phyloP scores from a whole-genome alignment of 2,888 invertebrate genomes.

The Melitaea athalia region DNA sequence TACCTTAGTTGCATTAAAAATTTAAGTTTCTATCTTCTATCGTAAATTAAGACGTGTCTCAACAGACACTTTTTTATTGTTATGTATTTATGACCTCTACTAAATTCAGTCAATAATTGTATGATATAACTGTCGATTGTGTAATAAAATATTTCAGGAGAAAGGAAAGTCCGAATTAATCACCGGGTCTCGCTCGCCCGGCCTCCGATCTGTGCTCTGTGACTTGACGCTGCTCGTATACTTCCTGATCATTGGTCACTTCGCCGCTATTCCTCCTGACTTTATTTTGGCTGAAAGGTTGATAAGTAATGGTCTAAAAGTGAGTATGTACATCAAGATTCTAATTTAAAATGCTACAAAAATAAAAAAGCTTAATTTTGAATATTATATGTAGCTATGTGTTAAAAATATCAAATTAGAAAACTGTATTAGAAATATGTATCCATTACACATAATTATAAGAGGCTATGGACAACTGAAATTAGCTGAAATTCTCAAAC shows the following conservation, averaged over 20 bases:
- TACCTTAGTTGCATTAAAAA: too few relatives aligned
- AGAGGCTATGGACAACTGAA: neutral
- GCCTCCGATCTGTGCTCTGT: slow-evolving; percentile 93
- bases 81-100: too few relatives aligned
- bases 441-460: neutral
- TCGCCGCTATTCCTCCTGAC: slow-evolving; percentile 91
- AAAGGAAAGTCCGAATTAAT: slow-evolving; percentile 88
- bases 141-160: slow-evolving; percentile 72
- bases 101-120: too few relatives aligned
- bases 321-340: slow-evolving; percentile 59
- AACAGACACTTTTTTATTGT: too few relatives aligned
- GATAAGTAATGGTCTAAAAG: slow-evolving; percentile 84
- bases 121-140: neutral
- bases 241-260: slow-evolving; percentile 91
- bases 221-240: slow-evolving; percentile 93
- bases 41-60: too few relatives aligned
- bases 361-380: too few relatives aligned
- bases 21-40: too few relatives aligned
- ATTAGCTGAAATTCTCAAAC: neutral
- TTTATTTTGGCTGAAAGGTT: slow-evolving; percentile 88
- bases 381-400: too few relatives aligned
- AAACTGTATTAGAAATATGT: too few relatives aligned
- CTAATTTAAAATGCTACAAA: neutral
- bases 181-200: slow-evolving; percentile 86
- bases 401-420: too few relatives aligned